A percentile compares a stretch with the other conserved stretches of the same genome.
Evolutionary conservation across 1,140 invertebrate species (phyloP).

Genomic region (Trypoxylus dichotomus): DNA sequence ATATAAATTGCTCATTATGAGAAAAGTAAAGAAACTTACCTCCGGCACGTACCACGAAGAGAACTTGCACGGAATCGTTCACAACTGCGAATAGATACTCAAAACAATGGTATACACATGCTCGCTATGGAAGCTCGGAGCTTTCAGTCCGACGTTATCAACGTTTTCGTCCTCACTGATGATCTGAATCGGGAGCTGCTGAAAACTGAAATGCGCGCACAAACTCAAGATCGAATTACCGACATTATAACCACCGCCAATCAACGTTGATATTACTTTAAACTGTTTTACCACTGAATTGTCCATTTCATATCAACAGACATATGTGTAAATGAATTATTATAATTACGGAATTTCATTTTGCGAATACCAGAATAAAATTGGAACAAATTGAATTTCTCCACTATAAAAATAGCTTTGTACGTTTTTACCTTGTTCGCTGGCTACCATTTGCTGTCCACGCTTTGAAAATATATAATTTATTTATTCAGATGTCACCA

Average conservation of each 20-base stretch:
- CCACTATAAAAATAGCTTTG: too few relatives aligned
- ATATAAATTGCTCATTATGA: too few relatives aligned
- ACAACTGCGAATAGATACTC: too few relatives aligned
- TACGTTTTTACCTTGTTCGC: neutral
- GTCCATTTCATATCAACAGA: neutral
- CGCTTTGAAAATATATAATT: neutral
- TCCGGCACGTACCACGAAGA: neutral
- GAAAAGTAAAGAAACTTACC: conserved; percentile 58
- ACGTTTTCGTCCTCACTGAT: neutral
- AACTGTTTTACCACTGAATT: neutral
- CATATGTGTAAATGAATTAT: neutral
- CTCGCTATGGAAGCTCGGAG: neutral
- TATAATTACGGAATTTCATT: neutral
- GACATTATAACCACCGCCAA: neutral
- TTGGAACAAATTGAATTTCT: too few relatives aligned
- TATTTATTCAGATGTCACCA: neutral
- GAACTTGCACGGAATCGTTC: neutral
- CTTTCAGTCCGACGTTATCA: conserved; percentile 8
- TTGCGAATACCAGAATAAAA: too few relatives aligned
- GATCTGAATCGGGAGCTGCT: neutral
- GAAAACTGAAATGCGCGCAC: conserved; percentile 11
- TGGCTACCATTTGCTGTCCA: neutral
- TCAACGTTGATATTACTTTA: neutral
- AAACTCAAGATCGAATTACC: neutral
- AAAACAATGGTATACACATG: neutral